These are phyloP conservation scores for Crotalus viridis DNA, from an alignment of 2,113 vertebrate genomes.

Conservation along the genomic window DNA sequence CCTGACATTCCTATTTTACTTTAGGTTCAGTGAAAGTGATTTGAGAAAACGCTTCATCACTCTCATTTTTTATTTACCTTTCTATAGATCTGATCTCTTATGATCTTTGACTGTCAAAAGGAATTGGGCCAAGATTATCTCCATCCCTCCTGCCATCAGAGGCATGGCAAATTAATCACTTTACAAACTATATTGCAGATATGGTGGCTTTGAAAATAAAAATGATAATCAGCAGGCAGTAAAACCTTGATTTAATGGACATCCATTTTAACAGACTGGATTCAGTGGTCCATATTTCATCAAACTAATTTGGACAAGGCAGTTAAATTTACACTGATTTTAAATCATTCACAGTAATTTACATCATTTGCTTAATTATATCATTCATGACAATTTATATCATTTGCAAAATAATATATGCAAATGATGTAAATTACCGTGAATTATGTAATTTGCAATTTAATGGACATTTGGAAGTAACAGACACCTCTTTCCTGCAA, in stretches of 20 bases:
- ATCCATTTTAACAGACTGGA: not conserved
- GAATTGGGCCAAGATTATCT: not conserved
- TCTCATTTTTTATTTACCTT: not conserved
- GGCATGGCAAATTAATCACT: not conserved
- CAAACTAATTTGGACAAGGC: not conserved
- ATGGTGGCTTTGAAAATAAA: not conserved
- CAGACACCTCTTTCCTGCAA: not conserved
- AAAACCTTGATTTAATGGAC: not conserved
- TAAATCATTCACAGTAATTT: not conserved
- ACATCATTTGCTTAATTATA: not conserved
- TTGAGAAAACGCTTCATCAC: not conserved
- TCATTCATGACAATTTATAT: not conserved
- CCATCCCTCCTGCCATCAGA: not conserved
- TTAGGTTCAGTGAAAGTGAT: not conserved
- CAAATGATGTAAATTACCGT: not conserved
- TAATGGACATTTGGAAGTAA: not conserved
- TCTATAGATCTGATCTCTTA: not conserved
- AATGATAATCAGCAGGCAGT: not conserved
- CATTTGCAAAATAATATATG: not conserved
- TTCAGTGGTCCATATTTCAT: not conserved
- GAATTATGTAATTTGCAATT: not conserved
- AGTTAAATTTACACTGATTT: not conserved
- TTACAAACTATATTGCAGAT: not conserved
- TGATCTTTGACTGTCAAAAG: not conserved
- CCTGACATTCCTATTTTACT: not conserved